These are phyloP conservation scores for Lamellibrachia luymesi DNA, from an alignment of 1,140 invertebrate genomes.

Conservation along the genomic window DNA sequence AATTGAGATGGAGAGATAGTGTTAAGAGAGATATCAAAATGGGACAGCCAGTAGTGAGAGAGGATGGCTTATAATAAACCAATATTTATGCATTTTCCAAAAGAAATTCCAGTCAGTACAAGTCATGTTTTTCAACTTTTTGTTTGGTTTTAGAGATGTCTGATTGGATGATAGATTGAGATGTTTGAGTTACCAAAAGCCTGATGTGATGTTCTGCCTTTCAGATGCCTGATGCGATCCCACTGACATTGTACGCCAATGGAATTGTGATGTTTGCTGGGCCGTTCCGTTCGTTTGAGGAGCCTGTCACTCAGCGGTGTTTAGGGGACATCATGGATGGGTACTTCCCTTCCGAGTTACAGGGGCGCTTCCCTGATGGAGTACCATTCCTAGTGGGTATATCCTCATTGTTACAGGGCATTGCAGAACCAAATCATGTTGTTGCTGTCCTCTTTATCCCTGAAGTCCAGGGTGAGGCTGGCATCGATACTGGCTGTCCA, in stretches of 20 bases:
- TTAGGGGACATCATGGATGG: constrained; percentile 64
- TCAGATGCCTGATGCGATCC: constrained; percentile 57
- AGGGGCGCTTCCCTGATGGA: constrained; percentile 61
- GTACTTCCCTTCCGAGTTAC: constrained; percentile 64
- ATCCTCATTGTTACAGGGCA: background rate
- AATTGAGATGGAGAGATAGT: too few species aligned
- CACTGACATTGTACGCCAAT: constrained; percentile 63
- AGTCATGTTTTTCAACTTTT: too few species aligned
- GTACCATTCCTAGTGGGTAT: constrained; percentile 59
- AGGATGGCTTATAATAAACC: too few species aligned
- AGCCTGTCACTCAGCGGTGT: constrained; percentile 56
- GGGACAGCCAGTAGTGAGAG: too few species aligned
- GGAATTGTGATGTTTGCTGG: constrained; percentile 61
- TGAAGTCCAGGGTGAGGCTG: too few species aligned
- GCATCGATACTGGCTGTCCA: too few species aligned
- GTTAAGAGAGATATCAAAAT: too few species aligned
- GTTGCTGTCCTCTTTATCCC: too few species aligned
- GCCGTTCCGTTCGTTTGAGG: constrained; percentile 58
- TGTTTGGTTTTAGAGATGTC: background rate
- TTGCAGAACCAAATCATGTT: too few species aligned
- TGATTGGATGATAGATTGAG: background rate
- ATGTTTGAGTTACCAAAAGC: background rate
- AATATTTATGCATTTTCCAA: too few species aligned
- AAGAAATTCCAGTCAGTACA: too few species aligned
- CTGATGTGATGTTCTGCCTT: constrained; percentile 17